A percentile compares a stretch with the other conserved stretches of the same genome.
These are phyloP conservation scores for Megaleporinus macrocephalus DNA, from an alignment of 2,113 vertebrate genomes.

Conservation along the genomic window DNA sequence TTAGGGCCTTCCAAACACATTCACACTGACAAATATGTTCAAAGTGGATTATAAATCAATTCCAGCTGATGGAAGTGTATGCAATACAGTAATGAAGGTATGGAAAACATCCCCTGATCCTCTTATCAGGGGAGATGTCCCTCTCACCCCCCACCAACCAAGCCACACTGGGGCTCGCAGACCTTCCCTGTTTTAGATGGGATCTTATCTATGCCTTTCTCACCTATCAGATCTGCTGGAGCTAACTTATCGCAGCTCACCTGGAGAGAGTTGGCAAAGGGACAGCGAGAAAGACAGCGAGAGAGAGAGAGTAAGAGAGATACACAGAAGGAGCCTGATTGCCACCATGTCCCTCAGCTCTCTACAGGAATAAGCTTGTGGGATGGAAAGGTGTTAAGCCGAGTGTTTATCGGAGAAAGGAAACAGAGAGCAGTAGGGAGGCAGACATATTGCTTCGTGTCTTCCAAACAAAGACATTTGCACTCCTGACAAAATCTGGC, in stretches of 20 bases:
- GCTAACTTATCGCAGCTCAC: conserved; percentile 21
- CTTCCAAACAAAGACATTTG: conserved; percentile 58
- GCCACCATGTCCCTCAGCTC: conserved; percentile 27
- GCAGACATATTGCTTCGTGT: conserved; percentile 23
- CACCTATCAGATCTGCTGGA: conserved; percentile 46
- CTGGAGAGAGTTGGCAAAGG: conserved; percentile 18
- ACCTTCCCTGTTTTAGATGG: conserved; percentile 4
- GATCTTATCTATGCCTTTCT: conserved; percentile 44
- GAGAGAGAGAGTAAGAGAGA: background rate
- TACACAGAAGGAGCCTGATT: background rate
- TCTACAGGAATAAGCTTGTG: conserved; percentile 26
- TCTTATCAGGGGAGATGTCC: background rate
- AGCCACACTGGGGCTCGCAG: conserved; percentile 13
- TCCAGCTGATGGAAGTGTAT: background rate
- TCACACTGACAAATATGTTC: background rate
- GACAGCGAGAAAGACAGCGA: background rate
- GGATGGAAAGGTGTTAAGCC: conserved; percentile 21
- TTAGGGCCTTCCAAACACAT: background rate
- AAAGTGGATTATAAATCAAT: conserved; percentile 27
- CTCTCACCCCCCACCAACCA: background rate
- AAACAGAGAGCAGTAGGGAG: conserved; percentile 11
- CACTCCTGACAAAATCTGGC: conserved; percentile 32
- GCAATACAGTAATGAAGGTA: conserved; percentile 2
- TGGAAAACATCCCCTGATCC: conserved; percentile 8
- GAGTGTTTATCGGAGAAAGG: conserved; percentile 31